Conservation (phyloP, 2,113 vertebrate genomes). For the Calidris pugnax region DNA sequence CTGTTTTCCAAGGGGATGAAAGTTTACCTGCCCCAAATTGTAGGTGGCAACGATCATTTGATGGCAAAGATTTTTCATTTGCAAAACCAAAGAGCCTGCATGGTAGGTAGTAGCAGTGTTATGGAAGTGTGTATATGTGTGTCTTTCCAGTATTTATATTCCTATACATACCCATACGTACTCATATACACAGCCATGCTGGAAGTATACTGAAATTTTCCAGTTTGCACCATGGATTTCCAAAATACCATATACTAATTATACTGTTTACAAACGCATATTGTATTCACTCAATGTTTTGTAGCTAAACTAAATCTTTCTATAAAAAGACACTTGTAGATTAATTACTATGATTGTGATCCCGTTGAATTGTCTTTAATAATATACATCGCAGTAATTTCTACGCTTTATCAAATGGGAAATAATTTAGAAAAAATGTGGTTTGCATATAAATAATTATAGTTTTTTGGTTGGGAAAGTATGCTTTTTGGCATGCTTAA, state of each 20-base stretch:
- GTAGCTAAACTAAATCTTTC: not conserved
- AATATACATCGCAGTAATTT: not conserved
- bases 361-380: not conserved
- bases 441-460: not conserved
- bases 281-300: not conserved
- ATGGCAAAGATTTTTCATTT: not conserved
- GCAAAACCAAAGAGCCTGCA: fast-evolving
- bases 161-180: fast-evolving
- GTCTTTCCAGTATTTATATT: not conserved
- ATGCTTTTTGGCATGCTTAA: not conserved
- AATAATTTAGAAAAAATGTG: not conserved
- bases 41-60: not conserved
- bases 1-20: not conserved
- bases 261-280: not conserved
- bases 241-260: not conserved
- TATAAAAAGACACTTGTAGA: not conserved
- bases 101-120: too few species aligned
- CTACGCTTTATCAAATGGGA: not conserved
- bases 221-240: not conserved
- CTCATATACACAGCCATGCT: not conserved
- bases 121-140: not conserved
- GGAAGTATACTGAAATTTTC: not conserved
- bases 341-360: not conserved
- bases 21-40: not conserved
- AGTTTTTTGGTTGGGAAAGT: not conserved